These are phyloP conservation scores for Seira sanloemensis DNA, from an alignment of 2,888 invertebrate species.

Conservation along the genomic window DNA sequence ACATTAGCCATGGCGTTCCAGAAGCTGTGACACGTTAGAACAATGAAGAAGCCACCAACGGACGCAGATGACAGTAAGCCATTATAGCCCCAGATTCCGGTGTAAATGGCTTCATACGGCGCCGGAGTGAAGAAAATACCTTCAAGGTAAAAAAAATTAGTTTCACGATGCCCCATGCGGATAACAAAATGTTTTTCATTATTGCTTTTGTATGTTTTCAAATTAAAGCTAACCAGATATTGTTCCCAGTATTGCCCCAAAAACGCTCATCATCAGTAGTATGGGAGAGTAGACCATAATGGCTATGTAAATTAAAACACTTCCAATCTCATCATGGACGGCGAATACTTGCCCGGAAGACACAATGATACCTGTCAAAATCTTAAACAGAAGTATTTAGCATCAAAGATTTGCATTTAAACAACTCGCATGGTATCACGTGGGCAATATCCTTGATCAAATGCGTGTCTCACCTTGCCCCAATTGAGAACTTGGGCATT, in stretches of 20 bases:
- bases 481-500: constrained; percentile 74
- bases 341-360: constrained; percentile 77
- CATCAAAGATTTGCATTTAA: background rate
- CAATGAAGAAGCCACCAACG: constrained; percentile 76
- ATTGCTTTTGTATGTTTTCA: background rate
- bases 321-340: constrained; percentile 75
- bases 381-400: constrained; percentile 73
- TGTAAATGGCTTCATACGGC: constrained; percentile 74
- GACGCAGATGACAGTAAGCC: constrained; percentile 76
- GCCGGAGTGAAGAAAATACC: constrained; percentile 64
- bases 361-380: constrained; percentile 76
- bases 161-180: too few relatives aligned
- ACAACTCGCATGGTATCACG: background rate
- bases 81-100: constrained; percentile 77
- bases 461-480: constrained; percentile 75
- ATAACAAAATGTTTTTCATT: background rate
- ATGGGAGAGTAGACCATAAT: constrained; percentile 77
- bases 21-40: constrained; percentile 75
- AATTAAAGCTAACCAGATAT: constrained; percentile 75
- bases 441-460: background rate
- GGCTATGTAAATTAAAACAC: constrained; percentile 76
- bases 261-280: constrained; percentile 75
- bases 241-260: constrained; percentile 76
- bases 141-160: constrained; percentile 21
- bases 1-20: constrained; percentile 75